phyloP scores from a whole-genome alignment of 2,797 vertebrate genomes.

The Pelodytes ibericus region DNA sequence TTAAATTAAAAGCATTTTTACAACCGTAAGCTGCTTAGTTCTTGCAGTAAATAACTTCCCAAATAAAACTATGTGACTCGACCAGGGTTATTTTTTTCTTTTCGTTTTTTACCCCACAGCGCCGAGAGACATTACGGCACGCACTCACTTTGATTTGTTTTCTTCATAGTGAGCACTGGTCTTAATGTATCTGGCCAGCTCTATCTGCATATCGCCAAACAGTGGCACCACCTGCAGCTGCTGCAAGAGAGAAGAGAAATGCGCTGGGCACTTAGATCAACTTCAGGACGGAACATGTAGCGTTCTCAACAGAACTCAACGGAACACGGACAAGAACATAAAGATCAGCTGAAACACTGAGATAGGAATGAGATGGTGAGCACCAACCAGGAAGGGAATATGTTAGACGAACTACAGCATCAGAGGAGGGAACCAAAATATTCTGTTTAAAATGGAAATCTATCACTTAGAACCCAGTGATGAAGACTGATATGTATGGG shows the following conservation, averaged over 20 bases:
- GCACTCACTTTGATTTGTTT: constrained; percentile 91
- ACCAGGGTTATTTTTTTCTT: not conserved
- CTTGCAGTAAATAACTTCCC: not conserved
- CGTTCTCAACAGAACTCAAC: too few relatives aligned
- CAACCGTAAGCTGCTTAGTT: constrained; percentile 47
- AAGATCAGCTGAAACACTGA: too few relatives aligned
- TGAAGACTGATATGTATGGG: too few relatives aligned
- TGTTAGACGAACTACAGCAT: too few relatives aligned
- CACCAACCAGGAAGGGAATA: too few relatives aligned
- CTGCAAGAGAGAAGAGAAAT: constrained; percentile 75
- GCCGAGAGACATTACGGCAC: constrained; percentile 83
- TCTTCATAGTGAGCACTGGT: constrained; percentile 93
- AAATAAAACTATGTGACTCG: not conserved
- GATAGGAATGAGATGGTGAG: too few relatives aligned
- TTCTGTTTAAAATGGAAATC: too few relatives aligned
- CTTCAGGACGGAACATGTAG: not conserved
- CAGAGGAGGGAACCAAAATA: too few relatives aligned
- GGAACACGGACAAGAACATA: too few relatives aligned
- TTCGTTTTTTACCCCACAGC: constrained; percentile 41
- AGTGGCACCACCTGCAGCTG: constrained; percentile 88
- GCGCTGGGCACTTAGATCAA: constrained; percentile 58
- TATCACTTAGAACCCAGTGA: too few relatives aligned
- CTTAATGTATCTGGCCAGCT: constrained; percentile 90
- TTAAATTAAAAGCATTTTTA: constrained; percentile 3
- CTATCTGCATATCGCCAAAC: constrained; percentile 92